phyloP scores from a whole-genome alignment of 2,888 invertebrate genomes.

The Myopa testacea region DNA sequence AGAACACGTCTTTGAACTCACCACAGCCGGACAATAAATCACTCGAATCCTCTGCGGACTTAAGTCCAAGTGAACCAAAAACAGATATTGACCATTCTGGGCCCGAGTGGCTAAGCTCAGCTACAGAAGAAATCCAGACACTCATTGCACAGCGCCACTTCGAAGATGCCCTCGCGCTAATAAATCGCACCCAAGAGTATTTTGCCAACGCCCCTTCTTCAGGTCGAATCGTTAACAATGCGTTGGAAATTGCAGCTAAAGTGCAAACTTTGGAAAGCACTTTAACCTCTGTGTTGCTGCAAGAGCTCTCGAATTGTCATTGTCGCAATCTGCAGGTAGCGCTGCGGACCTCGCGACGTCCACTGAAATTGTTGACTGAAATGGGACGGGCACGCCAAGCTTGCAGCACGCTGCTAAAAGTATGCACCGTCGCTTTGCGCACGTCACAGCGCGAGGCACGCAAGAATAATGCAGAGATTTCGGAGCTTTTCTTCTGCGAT shows the following conservation, averaged over 20 bases:
- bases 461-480: slow-evolving; percentile 68
- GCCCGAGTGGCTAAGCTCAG: slow-evolving; percentile 91
- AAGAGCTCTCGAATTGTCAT: slow-evolving; percentile 89
- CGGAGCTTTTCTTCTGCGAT: slow-evolving; percentile 77
- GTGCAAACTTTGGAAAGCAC: slow-evolving; percentile 79
- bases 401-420: slow-evolving; percentile 63
- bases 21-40: slow-evolving; percentile 54
- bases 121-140: slow-evolving; percentile 94
- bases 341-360: slow-evolving; percentile 84
- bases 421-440: slow-evolving; percentile 65
- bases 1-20: slow-evolving; percentile 37
- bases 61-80: slow-evolving; percentile 56
- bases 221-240: slow-evolving; percentile 59
- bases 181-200: slow-evolving; percentile 77
- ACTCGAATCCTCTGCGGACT: slow-evolving; percentile 46
- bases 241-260: slow-evolving; percentile 65
- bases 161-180: slow-evolving; percentile 87
- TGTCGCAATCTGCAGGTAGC: slow-evolving; percentile 93
- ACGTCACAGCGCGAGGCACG: slow-evolving; percentile 67
- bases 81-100: slow-evolving; percentile 59
- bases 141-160: slow-evolving; percentile 95
- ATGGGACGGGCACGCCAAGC: slow-evolving; percentile 69
- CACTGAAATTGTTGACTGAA: slow-evolving; percentile 79
- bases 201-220: slow-evolving; percentile 57
- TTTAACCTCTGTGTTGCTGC: slow-evolving; percentile 87